phyloP scores from a whole-genome alignment of 2,888 invertebrate species.

The Masnerella sp. region DNA sequence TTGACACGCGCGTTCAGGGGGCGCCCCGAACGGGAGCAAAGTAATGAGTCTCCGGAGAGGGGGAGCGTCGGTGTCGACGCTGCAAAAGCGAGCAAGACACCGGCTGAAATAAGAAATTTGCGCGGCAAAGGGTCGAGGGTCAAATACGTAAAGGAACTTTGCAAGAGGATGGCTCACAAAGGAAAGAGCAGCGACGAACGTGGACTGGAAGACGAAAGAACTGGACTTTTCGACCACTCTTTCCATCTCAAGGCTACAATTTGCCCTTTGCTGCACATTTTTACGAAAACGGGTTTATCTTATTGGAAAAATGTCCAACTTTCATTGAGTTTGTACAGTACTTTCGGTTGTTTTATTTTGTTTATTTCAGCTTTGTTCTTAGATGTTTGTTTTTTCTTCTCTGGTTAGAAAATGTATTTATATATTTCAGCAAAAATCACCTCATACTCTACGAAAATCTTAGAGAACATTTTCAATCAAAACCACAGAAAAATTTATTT shows the following conservation, averaged over 20 bases:
- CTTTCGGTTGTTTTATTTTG: too few species aligned
- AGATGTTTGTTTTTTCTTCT: too few species aligned
- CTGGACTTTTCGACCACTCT: slow-evolving; percentile 8
- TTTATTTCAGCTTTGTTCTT: too few species aligned
- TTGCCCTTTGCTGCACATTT: background rate
- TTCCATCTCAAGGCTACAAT: slow-evolving; percentile 1
- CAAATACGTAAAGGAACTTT: slow-evolving; percentile 42
- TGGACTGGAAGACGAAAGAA: slow-evolving; percentile 30
- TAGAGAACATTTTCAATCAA: too few species aligned
- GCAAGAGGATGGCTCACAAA: slow-evolving; percentile 27
- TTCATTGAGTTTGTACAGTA: too few species aligned
- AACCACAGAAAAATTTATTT: too few species aligned
- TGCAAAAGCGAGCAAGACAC: slow-evolving; percentile 14
- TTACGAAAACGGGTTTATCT: background rate
- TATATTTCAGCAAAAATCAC: too few species aligned
- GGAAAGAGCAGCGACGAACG: slow-evolving; percentile 39
- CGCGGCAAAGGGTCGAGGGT: slow-evolving; percentile 22
- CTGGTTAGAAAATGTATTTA: too few species aligned
- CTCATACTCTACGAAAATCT: too few species aligned
- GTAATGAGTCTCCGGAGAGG: too few species aligned
- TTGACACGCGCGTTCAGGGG: slow-evolving; percentile 13
- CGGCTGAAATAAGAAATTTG: slow-evolving; percentile 33
- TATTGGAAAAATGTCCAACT: background rate
- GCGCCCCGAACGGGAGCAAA: background rate
- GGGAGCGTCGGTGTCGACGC: background rate